These are phyloP conservation scores for Thamnaconus septentrionalis DNA, from an alignment of 2,113 vertebrate genomes.

Conservation along the genomic window DNA sequence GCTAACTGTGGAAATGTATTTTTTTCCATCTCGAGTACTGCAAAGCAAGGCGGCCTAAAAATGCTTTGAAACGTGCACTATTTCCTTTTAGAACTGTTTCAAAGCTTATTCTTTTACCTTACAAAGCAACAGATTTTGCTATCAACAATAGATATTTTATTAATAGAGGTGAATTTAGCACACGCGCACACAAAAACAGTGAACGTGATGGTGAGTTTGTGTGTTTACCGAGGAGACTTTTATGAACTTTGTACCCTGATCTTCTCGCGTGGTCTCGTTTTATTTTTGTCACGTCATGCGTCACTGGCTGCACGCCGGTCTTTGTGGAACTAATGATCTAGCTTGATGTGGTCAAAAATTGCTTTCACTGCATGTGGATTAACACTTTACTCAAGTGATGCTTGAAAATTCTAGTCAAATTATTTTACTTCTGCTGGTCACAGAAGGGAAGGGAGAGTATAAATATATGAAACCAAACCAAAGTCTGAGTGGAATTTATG, in stretches of 20 bases:
- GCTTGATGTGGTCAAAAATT: conserved; percentile 26
- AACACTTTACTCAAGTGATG: conserved; percentile 19
- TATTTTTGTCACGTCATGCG: conserved; percentile 29
- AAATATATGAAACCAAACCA: conserved; percentile 51
- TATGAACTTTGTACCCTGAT: conserved; percentile 45
- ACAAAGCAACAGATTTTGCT: conserved; percentile 53
- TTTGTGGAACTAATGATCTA: conserved; percentile 10
- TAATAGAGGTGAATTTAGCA: conserved; percentile 67
- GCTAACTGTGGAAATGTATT: conserved; percentile 61
- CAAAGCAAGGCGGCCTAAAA: conserved; percentile 78
- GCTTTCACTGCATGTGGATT: conserved; percentile 19
- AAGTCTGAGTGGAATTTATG: conserved; percentile 51
- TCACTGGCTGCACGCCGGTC: conserved; percentile 28
- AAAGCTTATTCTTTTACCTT: conserved; percentile 71
- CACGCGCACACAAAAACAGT: conserved; percentile 19
- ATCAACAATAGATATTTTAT: conserved; percentile 67
- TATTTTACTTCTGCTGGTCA: conserved; percentile 55
- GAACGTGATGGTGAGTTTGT: conserved; percentile 47
- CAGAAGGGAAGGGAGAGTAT: conserved; percentile 55
- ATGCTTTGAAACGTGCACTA: conserved; percentile 86
- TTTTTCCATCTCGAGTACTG: conserved; percentile 71
- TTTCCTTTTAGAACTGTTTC: conserved; percentile 77
- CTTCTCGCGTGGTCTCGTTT: conserved; percentile 36
- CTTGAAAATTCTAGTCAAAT: conserved; percentile 34
- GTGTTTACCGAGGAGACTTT: conserved; percentile 43